phyloP scores from a whole-genome alignment of 2,888 invertebrate genomes.

The Pseudococcus jackbeardsleyi region DNA sequence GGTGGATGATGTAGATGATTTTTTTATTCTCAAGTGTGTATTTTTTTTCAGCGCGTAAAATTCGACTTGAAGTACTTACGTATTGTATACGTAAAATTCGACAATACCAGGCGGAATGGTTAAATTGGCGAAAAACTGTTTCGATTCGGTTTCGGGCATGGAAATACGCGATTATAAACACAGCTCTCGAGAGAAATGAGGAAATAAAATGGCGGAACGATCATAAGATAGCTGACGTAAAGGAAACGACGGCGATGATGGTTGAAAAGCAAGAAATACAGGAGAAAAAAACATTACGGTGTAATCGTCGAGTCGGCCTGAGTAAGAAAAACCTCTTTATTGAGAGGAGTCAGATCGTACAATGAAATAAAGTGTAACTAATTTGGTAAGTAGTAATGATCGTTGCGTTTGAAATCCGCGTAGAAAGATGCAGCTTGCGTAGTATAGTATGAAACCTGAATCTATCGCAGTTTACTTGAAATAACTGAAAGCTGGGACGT shows the following conservation, averaged over 20 bases:
- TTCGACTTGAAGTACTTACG: too few relatives aligned
- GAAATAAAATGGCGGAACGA: conserved; percentile 32
- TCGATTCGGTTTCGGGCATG: background rate
- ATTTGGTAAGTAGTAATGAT: background rate
- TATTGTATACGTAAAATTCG: background rate
- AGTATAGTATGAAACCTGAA: too few relatives aligned
- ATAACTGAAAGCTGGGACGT: too few relatives aligned
- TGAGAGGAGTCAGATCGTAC: background rate
- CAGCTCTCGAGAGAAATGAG: conserved; percentile 15
- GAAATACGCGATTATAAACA: background rate
- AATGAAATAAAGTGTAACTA: conserved; percentile 24
- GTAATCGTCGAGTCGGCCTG: background rate
- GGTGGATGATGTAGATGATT: background rate
- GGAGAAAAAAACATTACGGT: background rate
- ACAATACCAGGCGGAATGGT: background rate
- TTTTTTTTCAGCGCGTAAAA: background rate
- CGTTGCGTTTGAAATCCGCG: background rate
- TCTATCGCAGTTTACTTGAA: too few relatives aligned
- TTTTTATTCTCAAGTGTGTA: background rate
- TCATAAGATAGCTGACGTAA: conserved; percentile 6
- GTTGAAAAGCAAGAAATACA: background rate
- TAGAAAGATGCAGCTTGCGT: too few relatives aligned
- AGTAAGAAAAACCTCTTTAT: background rate
- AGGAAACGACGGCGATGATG: background rate
- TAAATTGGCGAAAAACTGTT: background rate